Base-by-base conservation (phyloP, 2,797 vertebrate genomes). In the Dryobates pubescens region DNA sequence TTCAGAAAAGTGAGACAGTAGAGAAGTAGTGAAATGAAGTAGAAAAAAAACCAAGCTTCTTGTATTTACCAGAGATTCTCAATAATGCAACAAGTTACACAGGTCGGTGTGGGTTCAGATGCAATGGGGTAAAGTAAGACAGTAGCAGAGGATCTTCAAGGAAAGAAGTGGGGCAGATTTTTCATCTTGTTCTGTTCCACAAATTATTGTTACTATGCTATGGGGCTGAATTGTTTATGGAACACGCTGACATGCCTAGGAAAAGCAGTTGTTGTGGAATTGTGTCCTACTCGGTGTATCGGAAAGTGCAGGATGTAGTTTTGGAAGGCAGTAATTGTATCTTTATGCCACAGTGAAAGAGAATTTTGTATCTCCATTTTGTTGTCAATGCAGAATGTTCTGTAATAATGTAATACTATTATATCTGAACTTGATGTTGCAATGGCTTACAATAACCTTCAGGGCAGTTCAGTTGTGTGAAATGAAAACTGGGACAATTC, bases 391-490 rank as follows among this genome's bases (percentile, higher is more conserved):
- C 67, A 86, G 61, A 93, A 93, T 17, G 34, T 92, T 89, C 86
- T 92, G 32, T 2, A 7, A 83, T 59, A 77, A 64, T 56, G 17
- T 38, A 76, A 64, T 87, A 82, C 32, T 62, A 78, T 91, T 51
- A 51, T 72, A 59, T 83, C 70, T 86, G 82, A 94, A 82, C 54
- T 58, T 81, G 49, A 83, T 77, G 68, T 61, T 83, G 41, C 3
- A 2, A 82, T 32, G 53, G 57, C 79, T 94, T 93, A 94, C 92
- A 96, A 96, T 90, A 96, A 77, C 74, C 79, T 85, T 63, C 65
- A 67, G 73, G 82, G 79, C 70, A 88, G 43, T 70, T 90, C 0
- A 0, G 67, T 27, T 90, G 14, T 51, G 19, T 68, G 82, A 92
- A 87, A 81, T 1, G 1, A 89, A 95, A 95, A 93, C 49, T 53